Evolutionary conservation across 2,797 vertebrate genomes (phyloP).

Genomic region (Tympanoctomys barrerae): DNA sequence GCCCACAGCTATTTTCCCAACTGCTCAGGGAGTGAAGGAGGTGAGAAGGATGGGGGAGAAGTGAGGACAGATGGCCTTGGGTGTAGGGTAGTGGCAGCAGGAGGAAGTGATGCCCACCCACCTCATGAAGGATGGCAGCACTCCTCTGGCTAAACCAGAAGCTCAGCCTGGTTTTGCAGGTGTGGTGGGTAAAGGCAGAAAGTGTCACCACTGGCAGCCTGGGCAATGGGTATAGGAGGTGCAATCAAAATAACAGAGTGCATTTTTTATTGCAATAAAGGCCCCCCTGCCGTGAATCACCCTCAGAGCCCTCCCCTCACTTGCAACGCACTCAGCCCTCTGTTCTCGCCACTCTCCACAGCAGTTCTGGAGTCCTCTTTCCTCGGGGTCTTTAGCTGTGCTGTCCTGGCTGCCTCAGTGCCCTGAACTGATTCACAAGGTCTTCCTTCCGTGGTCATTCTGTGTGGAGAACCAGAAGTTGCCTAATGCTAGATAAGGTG

Average conservation of each 20-base stretch:
- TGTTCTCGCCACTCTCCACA: background rate
- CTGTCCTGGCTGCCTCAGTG: background rate
- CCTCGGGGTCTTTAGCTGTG: background rate
- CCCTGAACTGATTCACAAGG: background rate
- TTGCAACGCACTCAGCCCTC: background rate
- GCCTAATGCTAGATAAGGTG: background rate
- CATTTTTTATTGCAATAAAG: background rate
- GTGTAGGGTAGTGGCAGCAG: background rate
- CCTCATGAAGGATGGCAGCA: background rate
- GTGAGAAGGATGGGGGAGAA: background rate
- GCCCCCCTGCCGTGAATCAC: background rate
- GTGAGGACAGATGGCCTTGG: background rate
- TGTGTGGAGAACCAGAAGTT: background rate
- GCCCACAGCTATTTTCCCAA: background rate
- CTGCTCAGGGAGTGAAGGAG: background rate
- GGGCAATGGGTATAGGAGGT: background rate
- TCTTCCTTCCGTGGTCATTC: background rate
- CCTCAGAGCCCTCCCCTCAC: background rate
- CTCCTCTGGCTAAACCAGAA: background rate
- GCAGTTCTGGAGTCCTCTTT: background rate
- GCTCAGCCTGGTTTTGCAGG: background rate
- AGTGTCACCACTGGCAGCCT: background rate
- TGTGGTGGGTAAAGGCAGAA: background rate
- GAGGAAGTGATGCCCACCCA: background rate
- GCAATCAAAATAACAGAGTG: background rate